A percentile compares a stretch with the other conserved stretches of the same genome.
Conservation (phyloP, 2,797 vertebrate species). For the Enteromius fasciolatus region DNA sequence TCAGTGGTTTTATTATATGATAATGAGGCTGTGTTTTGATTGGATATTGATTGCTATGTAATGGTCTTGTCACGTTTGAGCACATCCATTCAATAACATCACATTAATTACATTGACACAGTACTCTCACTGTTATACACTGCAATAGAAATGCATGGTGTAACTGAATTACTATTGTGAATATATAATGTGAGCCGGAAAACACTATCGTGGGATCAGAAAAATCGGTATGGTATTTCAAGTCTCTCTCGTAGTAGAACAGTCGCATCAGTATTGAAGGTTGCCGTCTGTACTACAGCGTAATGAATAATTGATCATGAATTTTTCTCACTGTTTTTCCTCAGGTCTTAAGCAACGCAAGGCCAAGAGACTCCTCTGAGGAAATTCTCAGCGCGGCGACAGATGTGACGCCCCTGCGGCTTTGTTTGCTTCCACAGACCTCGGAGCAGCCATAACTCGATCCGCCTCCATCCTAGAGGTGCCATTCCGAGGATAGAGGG, state of each 20-base stretch:
- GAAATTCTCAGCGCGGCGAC: slow-evolving; percentile 22
- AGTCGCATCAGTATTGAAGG: background rate
- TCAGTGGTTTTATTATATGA: slow-evolving; percentile 4
- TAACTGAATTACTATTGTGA: background rate
- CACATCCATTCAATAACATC: slow-evolving; percentile 20
- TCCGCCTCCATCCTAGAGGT: slow-evolving; percentile 18
- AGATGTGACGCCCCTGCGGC: slow-evolving; percentile 23
- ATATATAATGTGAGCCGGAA: background rate
- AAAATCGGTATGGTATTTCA: background rate
- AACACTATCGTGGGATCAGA: background rate
- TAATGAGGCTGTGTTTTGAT: slow-evolving; percentile 29
- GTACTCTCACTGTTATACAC: background rate
- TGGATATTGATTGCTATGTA: slow-evolving; percentile 39
- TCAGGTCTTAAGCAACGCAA: slow-evolving; percentile 34
- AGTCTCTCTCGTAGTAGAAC: background rate
- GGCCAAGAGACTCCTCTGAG: slow-evolving; percentile 21
- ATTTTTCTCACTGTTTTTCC: slow-evolving; percentile 11
- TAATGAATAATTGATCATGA: slow-evolving; percentile 18
- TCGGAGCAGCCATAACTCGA: slow-evolving; percentile 25
- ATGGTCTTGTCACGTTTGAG: slow-evolving; percentile 16
- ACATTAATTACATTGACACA: slow-evolving; percentile 28
- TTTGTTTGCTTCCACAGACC: slow-evolving; percentile 28
- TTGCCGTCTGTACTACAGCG: background rate
- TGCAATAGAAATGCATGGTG: background rate
- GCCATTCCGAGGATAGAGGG: slow-evolving; percentile 6